These are phyloP conservation scores for Pseudochirops corinnae DNA, from an alignment of 2,797 vertebrate genomes.

Conservation along the genomic window DNA sequence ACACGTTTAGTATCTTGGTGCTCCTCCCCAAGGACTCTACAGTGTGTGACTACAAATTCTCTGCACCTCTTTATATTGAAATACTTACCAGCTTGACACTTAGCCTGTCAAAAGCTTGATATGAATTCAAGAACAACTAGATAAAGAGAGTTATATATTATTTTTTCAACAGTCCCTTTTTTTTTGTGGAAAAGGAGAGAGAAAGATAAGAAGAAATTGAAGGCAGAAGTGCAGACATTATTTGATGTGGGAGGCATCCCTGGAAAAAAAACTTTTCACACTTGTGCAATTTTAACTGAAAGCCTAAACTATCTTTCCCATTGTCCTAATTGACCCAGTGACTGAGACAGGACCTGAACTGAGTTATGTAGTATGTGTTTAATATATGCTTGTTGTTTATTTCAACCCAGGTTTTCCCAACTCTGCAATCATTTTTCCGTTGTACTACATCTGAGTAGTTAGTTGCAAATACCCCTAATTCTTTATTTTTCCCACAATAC, in stretches of 20 bases:
- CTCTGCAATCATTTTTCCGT: neutral
- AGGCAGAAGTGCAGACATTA: neutral
- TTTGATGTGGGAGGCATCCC: neutral
- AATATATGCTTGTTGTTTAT: neutral
- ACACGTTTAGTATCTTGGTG: accelerated
- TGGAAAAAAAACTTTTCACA: neutral
- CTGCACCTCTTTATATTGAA: neutral
- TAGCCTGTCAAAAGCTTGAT: constrained; percentile 38
- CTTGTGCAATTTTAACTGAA: neutral
- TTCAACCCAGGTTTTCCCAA: neutral
- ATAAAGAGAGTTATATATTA: neutral
- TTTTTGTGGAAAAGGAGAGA: neutral
- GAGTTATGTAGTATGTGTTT: neutral
- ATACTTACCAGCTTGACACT: constrained; percentile 6
- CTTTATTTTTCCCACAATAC: neutral
- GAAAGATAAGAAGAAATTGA: neutral
- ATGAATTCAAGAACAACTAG: too few relatives aligned
- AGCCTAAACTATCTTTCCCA: neutral
- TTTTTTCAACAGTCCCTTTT: neutral
- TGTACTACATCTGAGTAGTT: neutral
- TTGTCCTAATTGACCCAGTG: neutral
- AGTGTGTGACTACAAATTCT: neutral
- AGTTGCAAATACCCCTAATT: neutral
- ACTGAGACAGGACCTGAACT: neutral
- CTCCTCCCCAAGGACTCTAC: constrained; percentile 14